Evolutionary conservation across 2,797 vertebrate genomes (phyloP), one percentile per base, ranked within the genome.

Genomic region (Chloroceryle amazona): DNA sequence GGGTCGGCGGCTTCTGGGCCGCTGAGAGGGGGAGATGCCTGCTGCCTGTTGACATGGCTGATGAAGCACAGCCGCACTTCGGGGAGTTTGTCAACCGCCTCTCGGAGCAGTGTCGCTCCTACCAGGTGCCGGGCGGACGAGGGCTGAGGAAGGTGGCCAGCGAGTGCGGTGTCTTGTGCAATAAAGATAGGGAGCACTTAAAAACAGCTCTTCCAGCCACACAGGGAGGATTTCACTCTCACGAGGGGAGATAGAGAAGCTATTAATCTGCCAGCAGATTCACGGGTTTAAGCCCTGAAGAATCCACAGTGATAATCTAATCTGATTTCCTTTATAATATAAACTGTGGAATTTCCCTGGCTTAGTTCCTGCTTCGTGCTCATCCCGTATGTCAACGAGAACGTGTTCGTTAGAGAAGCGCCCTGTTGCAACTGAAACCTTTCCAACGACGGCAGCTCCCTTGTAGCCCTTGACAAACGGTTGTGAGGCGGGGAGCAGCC

Each of bases 391-490:
- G 63, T 35, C 74, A 29, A 7, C 0, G 26, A 39, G 55, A 55
- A 3, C 11, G 0, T 0, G 11, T 6, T 62, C 22, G 8, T 12
- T 3, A 5, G 61, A 6, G 28, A 37, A 6, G 33, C 0, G 19
- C 7, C 81, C 3, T 2, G 2, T 7, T 0, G 49, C 63, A 6
- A 13, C n/a, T 13, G 3, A 14, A 54, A 5, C 37, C 0, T 20
- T n/a, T 13, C 29, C 44, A 17, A 49, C 1, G 16, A 3, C 0
- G 35, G 70, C 74, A 25, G 46, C 63, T 81, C 7, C 16, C 16
- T 25, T 46, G 46, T 46, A 22, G 46, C 46, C 21, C 46, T 20
- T 22, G 21, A 46, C 46, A 46, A 28, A 51, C 26, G 49, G 49
- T 14, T 51, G 49, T 51, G 49, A 14, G 25, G 29, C 5, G 10